Conservation (phyloP, 1,140 invertebrate genomes). For the Apis laboriosa region DNA sequence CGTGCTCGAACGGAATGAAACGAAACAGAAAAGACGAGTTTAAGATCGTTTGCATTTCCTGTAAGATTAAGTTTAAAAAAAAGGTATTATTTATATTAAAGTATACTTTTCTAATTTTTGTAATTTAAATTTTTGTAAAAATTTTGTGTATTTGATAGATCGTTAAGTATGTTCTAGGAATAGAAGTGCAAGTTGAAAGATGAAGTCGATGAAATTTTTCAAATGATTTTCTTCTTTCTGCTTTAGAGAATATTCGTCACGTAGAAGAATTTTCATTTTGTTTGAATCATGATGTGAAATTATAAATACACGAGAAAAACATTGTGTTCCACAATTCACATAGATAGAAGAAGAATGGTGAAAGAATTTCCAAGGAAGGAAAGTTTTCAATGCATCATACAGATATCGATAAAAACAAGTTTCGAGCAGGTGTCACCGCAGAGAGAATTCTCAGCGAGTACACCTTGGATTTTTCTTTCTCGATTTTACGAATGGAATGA, state of each 20-base stretch:
- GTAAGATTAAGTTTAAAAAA: slow-evolving; percentile 10
- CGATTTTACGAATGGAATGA: slow-evolving; percentile 58
- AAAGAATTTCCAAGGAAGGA: not conserved
- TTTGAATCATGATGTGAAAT: not conserved
- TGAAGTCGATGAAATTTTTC: too few species aligned
- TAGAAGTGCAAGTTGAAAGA: too few species aligned
- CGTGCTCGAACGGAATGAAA: slow-evolving; percentile 21
- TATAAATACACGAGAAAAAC: not conserved
- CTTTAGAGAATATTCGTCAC: too few species aligned
- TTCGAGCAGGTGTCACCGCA: slow-evolving; percentile 43
- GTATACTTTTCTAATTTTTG: not conserved
- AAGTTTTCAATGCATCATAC: not conserved
- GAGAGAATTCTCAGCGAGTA: slow-evolving; percentile 32
- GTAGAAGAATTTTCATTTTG: too few species aligned
- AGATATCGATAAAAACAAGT: slow-evolving; percentile 13
- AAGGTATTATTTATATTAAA: not conserved
- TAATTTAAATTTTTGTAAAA: not conserved
- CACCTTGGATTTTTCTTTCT: slow-evolving; percentile 40
- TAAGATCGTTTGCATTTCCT: slow-evolving; percentile 39
- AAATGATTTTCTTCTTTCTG: too few species aligned
- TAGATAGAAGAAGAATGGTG: too few species aligned
- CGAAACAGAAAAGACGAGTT: slow-evolving; percentile 42
- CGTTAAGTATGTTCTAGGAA: too few species aligned
- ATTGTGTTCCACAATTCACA: not conserved
- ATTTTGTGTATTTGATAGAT: too few species aligned